Conservation (phyloP, 2,113 vertebrate species). For the Eira barbara region DNA sequence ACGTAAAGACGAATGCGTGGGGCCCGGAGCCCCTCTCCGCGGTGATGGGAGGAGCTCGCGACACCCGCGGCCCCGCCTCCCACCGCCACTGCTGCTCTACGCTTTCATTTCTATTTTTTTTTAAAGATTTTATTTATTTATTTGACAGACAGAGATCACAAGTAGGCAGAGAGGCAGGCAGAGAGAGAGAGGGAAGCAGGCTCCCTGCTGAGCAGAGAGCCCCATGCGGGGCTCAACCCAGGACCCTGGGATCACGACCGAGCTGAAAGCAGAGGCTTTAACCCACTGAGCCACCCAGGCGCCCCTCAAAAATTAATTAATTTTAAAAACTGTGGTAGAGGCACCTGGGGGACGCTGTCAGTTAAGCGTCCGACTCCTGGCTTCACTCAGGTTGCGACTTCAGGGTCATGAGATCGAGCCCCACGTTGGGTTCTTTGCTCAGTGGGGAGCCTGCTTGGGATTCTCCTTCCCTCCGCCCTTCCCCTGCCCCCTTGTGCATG, state of each 20-base stretch:
- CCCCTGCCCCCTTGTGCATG: neutral
- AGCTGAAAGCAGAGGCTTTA: too few relatives aligned
- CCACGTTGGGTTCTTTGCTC: neutral
- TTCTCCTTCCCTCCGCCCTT: neutral
- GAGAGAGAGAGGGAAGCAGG: too few relatives aligned
- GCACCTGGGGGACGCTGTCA: neutral
- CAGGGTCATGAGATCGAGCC: neutral
- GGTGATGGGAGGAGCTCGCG: accelerated
- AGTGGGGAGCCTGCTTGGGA: neutral
- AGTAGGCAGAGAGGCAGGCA: too few relatives aligned
- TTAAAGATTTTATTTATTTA: too few relatives aligned
- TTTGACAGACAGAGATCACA: too few relatives aligned
- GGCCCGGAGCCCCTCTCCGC: neutral
- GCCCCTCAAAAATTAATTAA: neutral
- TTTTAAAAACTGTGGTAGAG: neutral
- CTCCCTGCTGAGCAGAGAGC: too few relatives aligned
- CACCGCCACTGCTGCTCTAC: accelerated
- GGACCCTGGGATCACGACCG: too few relatives aligned
- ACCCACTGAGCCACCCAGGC: too few relatives aligned
- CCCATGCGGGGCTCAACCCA: too few relatives aligned
- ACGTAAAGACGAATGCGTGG: accelerated
- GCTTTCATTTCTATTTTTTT: too few relatives aligned
- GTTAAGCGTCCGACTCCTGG: neutral
- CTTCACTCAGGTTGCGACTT: neutral
- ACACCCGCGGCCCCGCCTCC: neutral